These are phyloP conservation scores for Thecocarcelia acutangulata DNA, from an alignment of 2,888 invertebrate genomes.

Conservation along the genomic window DNA sequence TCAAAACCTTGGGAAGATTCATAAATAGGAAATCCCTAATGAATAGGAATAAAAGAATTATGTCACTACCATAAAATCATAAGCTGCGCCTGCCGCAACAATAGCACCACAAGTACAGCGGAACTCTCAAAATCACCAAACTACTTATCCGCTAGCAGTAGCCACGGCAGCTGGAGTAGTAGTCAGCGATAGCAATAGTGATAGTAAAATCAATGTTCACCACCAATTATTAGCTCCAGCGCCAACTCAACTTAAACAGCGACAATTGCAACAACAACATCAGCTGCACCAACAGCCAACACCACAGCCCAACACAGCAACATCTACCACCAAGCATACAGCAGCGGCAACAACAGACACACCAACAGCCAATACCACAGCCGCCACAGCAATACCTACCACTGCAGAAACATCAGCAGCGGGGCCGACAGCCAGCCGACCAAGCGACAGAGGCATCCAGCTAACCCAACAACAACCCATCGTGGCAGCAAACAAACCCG, in stretches of 20 bases:
- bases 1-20: too few relatives aligned
- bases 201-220: conserved; percentile 42
- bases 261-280: conserved; percentile 78
- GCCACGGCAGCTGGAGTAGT: conserved; percentile 32
- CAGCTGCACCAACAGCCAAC: conserved; percentile 76
- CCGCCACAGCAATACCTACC: too few relatives aligned
- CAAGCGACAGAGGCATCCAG: too few relatives aligned
- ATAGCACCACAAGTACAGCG: conserved; percentile 55
- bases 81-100: conserved; percentile 56
- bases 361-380: too few relatives aligned
- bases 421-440: too few relatives aligned
- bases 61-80: conserved; percentile 17
- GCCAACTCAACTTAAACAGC: conserved; percentile 77
- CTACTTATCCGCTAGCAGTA: conserved; percentile 41
- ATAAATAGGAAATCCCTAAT: too few relatives aligned
- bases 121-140: conserved; percentile 41
- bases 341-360: too few relatives aligned
- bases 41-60: not conserved
- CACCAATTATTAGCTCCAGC: conserved; percentile 75
- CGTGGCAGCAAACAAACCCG: too few relatives aligned
- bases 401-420: too few relatives aligned
- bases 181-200: conserved; percentile 45
- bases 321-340: too few relatives aligned
- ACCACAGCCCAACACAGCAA: too few relatives aligned
- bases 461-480: too few relatives aligned